These are phyloP conservation scores for Tenthredo livida DNA, from an alignment of 2,888 invertebrate species.

Conservation along the genomic window DNA sequence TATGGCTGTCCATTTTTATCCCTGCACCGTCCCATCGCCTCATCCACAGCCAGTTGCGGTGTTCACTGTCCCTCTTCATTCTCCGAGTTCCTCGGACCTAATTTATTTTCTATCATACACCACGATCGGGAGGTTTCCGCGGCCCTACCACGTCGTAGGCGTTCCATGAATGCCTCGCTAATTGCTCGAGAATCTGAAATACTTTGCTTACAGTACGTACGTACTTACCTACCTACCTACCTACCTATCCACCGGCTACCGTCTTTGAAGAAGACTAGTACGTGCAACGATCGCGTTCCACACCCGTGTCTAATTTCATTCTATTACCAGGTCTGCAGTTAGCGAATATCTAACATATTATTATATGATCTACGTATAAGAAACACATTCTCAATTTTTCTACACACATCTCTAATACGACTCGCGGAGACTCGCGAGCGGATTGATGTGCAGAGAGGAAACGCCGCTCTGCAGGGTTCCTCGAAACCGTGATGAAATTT, in stretches of 20 bases:
- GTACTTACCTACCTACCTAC: not conserved
- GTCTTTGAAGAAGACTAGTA: slow-evolving; percentile 20
- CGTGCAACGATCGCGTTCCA: slow-evolving; percentile 33
- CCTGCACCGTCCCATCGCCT: not conserved
- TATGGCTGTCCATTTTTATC: not conserved
- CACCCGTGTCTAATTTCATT: slow-evolving; percentile 19
- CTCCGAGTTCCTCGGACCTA: slow-evolving; percentile 28
- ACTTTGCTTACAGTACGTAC: slow-evolving; percentile 50
- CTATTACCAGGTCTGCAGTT: slow-evolving; percentile 8
- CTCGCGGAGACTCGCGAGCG: not conserved
- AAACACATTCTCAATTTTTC: not conserved
- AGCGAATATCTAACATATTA: not conserved
- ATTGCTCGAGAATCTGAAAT: slow-evolving; percentile 65
- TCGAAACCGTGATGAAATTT: not conserved
- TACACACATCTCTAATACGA: not conserved
- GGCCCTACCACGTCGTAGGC: slow-evolving; percentile 44
- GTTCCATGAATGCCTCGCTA: slow-evolving; percentile 64
- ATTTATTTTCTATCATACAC: slow-evolving; percentile 26
- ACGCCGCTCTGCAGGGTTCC: not conserved
- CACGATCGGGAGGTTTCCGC: not conserved
- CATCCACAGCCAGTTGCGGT: not conserved
- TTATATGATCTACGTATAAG: not conserved
- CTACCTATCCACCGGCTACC: not conserved
- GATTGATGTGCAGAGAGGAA: not conserved
- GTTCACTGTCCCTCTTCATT: slow-evolving; percentile 9